Evolutionary conservation across 2,113 vertebrate species (phyloP).

Genomic region (human (Homo sapiens)): GRCh38 chr14:92837001-92837500

Average conservation of each 20-base stretch:
- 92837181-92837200: background rate
- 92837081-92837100: background rate
- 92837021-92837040: too few species aligned
- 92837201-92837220: background rate
- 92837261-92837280: background rate
- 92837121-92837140: background rate
- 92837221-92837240: background rate
- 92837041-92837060: too few species aligned
- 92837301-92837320: background rate
- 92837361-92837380: background rate
- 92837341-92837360: background rate
- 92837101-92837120: background rate
- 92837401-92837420: constrained; percentile 96
- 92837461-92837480: background rate
- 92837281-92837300: background rate
- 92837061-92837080: too few species aligned
- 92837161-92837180: background rate
- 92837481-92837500: constrained; percentile 5
- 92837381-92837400: constrained; percentile 96
- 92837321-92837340: background rate
- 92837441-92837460: constrained; percentile 94
- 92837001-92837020: too few species aligned
- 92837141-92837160: background rate
- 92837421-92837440: constrained; percentile 96
- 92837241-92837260: background rate